Conservation (phyloP, 37 sponge, comb jelly and placozoan genomes). For the Geodia barretti region DNA sequence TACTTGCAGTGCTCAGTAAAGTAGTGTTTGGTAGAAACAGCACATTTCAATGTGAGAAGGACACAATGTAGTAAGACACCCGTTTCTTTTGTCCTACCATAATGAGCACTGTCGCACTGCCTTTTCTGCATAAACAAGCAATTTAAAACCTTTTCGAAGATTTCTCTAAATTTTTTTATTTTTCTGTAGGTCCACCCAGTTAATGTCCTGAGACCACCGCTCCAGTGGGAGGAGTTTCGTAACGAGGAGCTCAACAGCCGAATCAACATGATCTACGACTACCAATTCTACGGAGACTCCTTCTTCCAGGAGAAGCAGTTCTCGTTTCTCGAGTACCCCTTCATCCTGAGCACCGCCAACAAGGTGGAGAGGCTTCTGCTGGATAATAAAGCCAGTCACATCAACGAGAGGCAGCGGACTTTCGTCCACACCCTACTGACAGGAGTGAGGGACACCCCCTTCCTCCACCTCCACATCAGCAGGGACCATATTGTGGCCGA, state of each 20-base stretch:
- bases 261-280: slow-evolving; percentile 60
- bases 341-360: slow-evolving; percentile 77
- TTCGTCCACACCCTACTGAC: slow-evolving; percentile 70
- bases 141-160: no score
- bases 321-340: slow-evolving; percentile 84
- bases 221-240: slow-evolving; percentile 63
- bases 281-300: slow-evolving; percentile 7
- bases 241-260: slow-evolving; percentile 83
- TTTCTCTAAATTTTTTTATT: no score
- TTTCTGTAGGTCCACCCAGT: slow-evolving; percentile 65
- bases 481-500: slow-evolving; percentile 81
- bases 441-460: slow-evolving; percentile 70
- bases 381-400: slow-evolving; percentile 80
- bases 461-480: slow-evolving; percentile 72
- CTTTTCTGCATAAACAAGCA: no score
- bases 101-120: no score
- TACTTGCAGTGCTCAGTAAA: no score
- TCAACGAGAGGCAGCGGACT: slow-evolving; percentile 62
- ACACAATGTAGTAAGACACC: no score
- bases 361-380: slow-evolving; percentile 81
- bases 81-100: no score
- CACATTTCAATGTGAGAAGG: no score
- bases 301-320: slow-evolving; percentile 24
- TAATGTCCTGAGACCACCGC: slow-evolving; percentile 38
- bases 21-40: no score